Base-by-base conservation (phyloP, 2,888 invertebrate genomes). In the Agrypnus murinus region DNA sequence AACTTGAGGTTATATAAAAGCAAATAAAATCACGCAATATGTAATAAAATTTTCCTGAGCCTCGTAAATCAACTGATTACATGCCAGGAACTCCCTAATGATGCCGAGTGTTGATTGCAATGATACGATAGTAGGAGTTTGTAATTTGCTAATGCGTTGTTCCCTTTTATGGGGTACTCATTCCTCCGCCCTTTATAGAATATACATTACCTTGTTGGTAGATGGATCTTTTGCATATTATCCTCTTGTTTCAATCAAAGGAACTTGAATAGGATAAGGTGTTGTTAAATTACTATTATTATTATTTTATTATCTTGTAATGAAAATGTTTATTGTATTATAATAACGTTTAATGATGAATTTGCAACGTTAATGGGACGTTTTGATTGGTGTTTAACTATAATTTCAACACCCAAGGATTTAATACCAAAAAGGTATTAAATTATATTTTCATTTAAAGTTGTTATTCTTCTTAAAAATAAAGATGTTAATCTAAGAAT, bases 141-240 rank as follows among this genome's bases (percentile, higher is more conserved):
- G 68, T 57, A 68, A 68, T 68, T 62, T 68, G 55, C 68, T 68
- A 68, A 68, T 68, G 68, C 31, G 62, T 43, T 62, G 62, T 63
- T 50, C 63, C 68, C 68, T 62, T 68, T 63, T 68, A 68, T 57
- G 63, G 59, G 34, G 57, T 36, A 63, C 55, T 63, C 38, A 53
- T 63, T 43, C 40, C 62, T 43, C 40, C 62, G 62, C 55, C 68
- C 67, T 59, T 60, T 15, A 15, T 46, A 58, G 36, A 25, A 25
- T 25, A 25, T 25, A 15, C 40, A 45, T 19, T 45, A 10, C 64
- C 64, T 64, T 43, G 64, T 14, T 31, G 14, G 7, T 34, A 4
- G 64, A 15, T 31, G 40, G 64, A 15, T 31, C 38, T 43, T 64
- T 64, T 55, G 55, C 53, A 64, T 64, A 45, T 55, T 53, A 45